These are phyloP conservation scores for Sebastes elongatus DNA, from an alignment of 2,797 vertebrate genomes.

Conservation along the genomic window DNA sequence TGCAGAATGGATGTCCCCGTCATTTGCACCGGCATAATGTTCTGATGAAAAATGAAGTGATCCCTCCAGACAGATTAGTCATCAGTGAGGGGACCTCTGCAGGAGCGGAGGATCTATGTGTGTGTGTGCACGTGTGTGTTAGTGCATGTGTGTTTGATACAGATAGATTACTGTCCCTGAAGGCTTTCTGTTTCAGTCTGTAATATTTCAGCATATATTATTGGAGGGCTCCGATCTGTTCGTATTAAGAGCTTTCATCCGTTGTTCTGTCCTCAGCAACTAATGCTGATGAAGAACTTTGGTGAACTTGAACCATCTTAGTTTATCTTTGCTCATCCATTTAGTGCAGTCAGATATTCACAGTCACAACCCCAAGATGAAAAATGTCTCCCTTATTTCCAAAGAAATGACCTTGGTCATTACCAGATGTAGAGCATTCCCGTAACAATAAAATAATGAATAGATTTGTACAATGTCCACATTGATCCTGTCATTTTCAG, in stretches of 20 bases:
- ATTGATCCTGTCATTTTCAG: not conserved
- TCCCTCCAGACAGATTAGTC: slow-evolving; percentile 75
- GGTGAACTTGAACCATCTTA: slow-evolving; percentile 40
- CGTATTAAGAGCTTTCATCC: slow-evolving; percentile 47
- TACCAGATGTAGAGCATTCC: not conserved
- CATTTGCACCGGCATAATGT: slow-evolving; percentile 75
- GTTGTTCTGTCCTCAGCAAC: slow-evolving; percentile 42
- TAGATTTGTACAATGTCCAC: not conserved
- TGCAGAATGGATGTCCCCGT: slow-evolving; percentile 73
- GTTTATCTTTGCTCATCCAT: slow-evolving; percentile 27
- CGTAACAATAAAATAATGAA: not conserved
- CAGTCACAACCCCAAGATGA: not conserved
- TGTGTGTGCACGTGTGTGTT: not conserved
- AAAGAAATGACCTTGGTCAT: slow-evolving; percentile 16
- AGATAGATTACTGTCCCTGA: slow-evolving; percentile 54
- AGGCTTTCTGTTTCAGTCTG: slow-evolving; percentile 53
- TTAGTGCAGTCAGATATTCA: slow-evolving; percentile 13
- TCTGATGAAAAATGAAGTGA: slow-evolving; percentile 79
- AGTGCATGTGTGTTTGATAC: slow-evolving; percentile 6
- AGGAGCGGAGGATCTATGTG: slow-evolving; percentile 11
- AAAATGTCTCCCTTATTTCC: not conserved
- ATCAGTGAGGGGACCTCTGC: slow-evolving; percentile 67
- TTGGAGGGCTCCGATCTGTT: slow-evolving; percentile 36
- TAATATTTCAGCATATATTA: slow-evolving; percentile 67
- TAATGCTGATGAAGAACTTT: slow-evolving; percentile 40